These are phyloP conservation scores for Andrena dorsata DNA, from an alignment of 2,888 invertebrate genomes.

Conservation along the genomic window DNA sequence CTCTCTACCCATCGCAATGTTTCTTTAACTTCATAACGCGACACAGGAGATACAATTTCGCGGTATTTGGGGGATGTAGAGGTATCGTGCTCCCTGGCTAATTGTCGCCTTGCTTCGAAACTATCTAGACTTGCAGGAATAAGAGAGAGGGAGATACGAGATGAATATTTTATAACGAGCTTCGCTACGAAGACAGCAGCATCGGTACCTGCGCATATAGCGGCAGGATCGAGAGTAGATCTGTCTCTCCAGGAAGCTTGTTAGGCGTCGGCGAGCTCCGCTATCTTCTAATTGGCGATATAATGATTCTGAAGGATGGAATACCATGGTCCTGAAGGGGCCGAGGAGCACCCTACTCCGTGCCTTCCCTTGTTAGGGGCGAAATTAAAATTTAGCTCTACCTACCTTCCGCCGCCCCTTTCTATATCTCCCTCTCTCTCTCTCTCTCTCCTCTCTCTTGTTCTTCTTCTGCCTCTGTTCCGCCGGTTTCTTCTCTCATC, in stretches of 20 bases:
- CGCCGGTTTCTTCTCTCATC: constrained; percentile 20
- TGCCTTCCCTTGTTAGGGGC: constrained; percentile 79
- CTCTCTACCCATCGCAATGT: neutral
- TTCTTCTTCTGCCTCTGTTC: constrained; percentile 14
- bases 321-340: constrained; percentile 80
- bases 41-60: constrained; percentile 3
- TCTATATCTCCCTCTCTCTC: constrained; percentile 23
- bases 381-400: constrained; percentile 81
- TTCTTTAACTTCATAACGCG: constrained; percentile 12
- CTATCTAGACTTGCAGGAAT: constrained; percentile 26
- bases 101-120: constrained; percentile 38
- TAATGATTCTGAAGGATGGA: constrained; percentile 85
- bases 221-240: constrained; percentile 74
- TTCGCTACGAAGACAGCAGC: constrained; percentile 51
- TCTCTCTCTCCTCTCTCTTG: constrained; percentile 13
- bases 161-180: constrained; percentile 63
- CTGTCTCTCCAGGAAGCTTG: constrained; percentile 84
- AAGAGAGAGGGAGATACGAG: neutral
- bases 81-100: constrained; percentile 38
- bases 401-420: constrained; percentile 51
- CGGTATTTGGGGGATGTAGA: constrained; percentile 15
- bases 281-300: constrained; percentile 85
- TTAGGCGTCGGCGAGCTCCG: constrained; percentile 83
- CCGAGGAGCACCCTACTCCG: constrained; percentile 69
- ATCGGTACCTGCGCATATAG: constrained; percentile 62